Evolutionary conservation across 2,888 invertebrate species (phyloP), one percentile per base, ranked within the genome.

Genomic region (Nycteola revayana): DNA sequence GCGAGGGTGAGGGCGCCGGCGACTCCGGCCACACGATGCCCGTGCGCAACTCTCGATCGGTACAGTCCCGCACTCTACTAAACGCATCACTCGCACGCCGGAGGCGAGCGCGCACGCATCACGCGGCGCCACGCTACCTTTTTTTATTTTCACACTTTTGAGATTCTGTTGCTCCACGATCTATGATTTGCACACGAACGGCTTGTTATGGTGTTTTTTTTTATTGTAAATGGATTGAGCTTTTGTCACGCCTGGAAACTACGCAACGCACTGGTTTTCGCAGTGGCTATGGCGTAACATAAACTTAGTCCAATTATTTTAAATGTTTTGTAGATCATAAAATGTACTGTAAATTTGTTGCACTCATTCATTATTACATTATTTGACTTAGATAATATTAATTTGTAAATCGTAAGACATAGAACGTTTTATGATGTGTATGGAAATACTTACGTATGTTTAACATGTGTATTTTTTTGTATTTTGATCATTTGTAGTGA

Each of bases 31-130:
- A 86, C 81, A 89, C 89, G 72, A 81, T 89, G 80, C 89, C 89
- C 78, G 88, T 87, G 76, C 86, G 89, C 83, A 79, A 75, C 81
- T 85, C 85, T 46, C 74, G 85, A 80, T 86, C 86, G 87, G 87
- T 88, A 88, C 75, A 66, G 71, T 66, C 51, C 49, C 60, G 62
- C 66, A 61, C 65, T 58, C 56, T 66, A 59, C 55, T 54, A 49
- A 56, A 49, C 54, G 51, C 63, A 59, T 62, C 48, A 61, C 62
- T 53, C 52, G 69, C 76, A 76, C 73, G 49, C 49, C 60, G 59
- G 62, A 59, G 49, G 45, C 38, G 45, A 58, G 50, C 54, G 54
- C 54, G 52, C 38, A 45, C 49, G 36, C 46, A 47, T 22, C 40
- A 33, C 18, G 43, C 47, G 43, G 28, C 32, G 41, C 39, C 42